Evolutionary conservation across 2,113 vertebrate genomes (phyloP), one percentile per base, ranked within the genome.

Genomic region (Engraulis encrasicolus): DNA sequence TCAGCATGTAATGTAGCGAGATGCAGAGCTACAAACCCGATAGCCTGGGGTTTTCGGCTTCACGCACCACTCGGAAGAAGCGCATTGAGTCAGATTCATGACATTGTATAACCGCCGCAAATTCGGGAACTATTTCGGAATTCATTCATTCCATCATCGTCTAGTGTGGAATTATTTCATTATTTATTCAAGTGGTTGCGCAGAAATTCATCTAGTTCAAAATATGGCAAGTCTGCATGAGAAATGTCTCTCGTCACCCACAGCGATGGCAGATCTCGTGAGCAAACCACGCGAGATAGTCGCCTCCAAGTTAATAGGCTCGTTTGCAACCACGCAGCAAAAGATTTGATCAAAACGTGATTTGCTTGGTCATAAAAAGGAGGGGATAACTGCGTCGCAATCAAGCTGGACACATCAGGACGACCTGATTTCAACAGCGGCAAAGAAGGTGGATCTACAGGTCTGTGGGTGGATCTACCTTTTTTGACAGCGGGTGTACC

Each of bases 201-300:
- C 12, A 12, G 0, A 31, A 12, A 34, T 31, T 15, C 11, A 3
- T 12, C 14, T 6, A 11, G 7, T 34, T 15, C 27, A 54, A 31
- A 9, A 54, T 71, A 7, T 34, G 27, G 27, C 61, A 27, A 71
- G 34, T 71, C 23, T 66, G n/a, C 12, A 71, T 87, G 78, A 54
- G 9, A 49, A 49, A 81, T 86, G 84, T 82, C 87, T 87, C 87
- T n/a, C n/a, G n/a, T n/a, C 87, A 80, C 89, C 89, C 83, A 90
- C 87, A 80, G 54, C 34, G 37, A 48, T 79, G 81, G 78, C 38
- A 66, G 81, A 78, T 2, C 74, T 80, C 86, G 49, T 6, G 58
- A 0, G 2, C 50, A 80, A 58, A 83, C 50, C 81, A 85, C 89
- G 90, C 90, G 90, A 90, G 83, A 88, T 40, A 58, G 31, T 77